Conservation (phyloP, 2,797 vertebrate genomes). For the Menidia menidia region DNA sequence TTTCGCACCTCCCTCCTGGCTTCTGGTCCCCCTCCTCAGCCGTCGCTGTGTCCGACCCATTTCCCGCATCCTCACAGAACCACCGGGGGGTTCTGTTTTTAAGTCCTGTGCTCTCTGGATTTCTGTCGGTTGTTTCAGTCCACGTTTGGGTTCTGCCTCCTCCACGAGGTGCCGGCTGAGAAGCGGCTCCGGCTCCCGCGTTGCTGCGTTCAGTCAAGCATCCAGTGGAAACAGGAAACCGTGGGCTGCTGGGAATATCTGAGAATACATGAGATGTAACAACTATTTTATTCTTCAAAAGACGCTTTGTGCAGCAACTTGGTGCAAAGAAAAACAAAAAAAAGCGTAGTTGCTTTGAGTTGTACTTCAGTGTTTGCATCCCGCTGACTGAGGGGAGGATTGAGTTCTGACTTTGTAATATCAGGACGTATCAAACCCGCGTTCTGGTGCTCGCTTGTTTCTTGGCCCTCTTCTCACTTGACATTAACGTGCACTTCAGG, state of each 20-base stretch:
- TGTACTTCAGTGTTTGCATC: neutral
- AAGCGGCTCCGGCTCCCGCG: neutral
- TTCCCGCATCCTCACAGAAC: too few species aligned
- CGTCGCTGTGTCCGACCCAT: too few species aligned
- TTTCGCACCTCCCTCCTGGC: conserved; percentile 4
- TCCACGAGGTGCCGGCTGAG: neutral
- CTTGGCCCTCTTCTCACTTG: neutral
- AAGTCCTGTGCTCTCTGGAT: neutral
- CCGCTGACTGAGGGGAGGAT: neutral
- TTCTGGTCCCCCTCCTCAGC: too few species aligned
- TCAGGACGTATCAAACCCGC: too few species aligned
- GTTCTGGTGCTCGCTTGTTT: too few species aligned
- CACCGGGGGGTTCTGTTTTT: neutral
- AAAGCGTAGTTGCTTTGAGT: neutral
- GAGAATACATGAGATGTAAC: neutral
- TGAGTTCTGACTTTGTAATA: too few species aligned
- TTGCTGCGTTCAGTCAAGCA: neutral
- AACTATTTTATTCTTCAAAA: neutral
- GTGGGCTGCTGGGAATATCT: neutral
- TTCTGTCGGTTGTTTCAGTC: neutral
- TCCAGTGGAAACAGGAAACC: neutral
- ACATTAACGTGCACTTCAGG: neutral
- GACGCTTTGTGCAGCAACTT: neutral
- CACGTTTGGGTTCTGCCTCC: neutral
- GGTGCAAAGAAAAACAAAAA: neutral